Base-by-base conservation (phyloP, 2,113 vertebrate genomes). In the Gasterosteus nipponicus region DNA sequence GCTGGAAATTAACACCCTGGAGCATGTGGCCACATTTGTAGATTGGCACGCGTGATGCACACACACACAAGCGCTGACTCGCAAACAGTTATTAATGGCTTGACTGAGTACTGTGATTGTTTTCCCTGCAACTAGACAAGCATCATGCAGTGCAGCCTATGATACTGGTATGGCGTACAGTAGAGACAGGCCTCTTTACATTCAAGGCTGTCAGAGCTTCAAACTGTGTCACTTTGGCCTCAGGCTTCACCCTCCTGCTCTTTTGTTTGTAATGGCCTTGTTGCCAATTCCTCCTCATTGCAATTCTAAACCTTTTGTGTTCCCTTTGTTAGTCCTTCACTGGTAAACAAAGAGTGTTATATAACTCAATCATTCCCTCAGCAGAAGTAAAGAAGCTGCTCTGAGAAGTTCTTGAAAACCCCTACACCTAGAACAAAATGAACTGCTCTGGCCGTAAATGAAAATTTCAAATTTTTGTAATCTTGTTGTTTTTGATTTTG, bases 1-100 rank as follows among this genome's bases (percentile, higher is more conserved):
- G 73, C 82, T 91, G 84, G 82, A 92, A 93, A 94, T 93, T 93
- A 93, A 92, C 89, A 92, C 89, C 86, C 83, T 87, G 86, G 76
- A 91, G 80, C 77, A 64, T 66, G 47, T 54, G 38, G 68, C 71
- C 78, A 75, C 51, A 14, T 57, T 31, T 39, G 66, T 38, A 79
- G 63, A 79, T 72, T 44, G 62, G 29, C 82, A 67, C 60, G 58
- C 73, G 22, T 44, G 47, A 72, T 65, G 38, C 46, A 41, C 67
- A 76, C 0, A 69, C 56, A 74, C 77, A 81, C 67, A 66, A 16
- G 2, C 9, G 68, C 63, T 47, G 18, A 84, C 73, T 56, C 16
- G 1, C 64, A 86, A 62, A 80, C 69, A 72, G 78, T 85, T 85
- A 88, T 90, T 86, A 86, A 85, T 86, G 77, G 88, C 88, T 85